phyloP scores from a whole-genome alignment of 2,797 vertebrate genomes.

The Apodemus agrarius region DNA sequence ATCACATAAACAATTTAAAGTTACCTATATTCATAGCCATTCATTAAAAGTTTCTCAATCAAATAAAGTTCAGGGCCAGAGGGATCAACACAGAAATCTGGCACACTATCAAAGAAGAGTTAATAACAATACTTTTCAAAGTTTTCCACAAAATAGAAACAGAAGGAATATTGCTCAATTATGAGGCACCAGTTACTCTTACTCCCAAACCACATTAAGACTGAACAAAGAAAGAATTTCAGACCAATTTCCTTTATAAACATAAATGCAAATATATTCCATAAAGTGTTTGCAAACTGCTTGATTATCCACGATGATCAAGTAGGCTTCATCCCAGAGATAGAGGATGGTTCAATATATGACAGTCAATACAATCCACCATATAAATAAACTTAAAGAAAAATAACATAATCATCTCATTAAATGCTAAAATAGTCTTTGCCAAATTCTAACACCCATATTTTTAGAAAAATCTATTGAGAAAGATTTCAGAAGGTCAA shows the following conservation, averaged over 20 bases:
- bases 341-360: neutral
- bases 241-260: neutral
- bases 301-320: neutral
- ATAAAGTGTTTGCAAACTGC: neutral
- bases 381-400: neutral
- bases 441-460: neutral
- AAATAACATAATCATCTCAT: neutral
- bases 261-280: neutral
- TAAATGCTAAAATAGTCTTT: neutral
- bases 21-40: neutral
- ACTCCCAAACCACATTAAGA: neutral
- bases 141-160: neutral
- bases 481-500: neutral
- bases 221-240: neutral
- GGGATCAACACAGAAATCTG: neutral
- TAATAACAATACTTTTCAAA: neutral
- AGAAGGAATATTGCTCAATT: neutral
- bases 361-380: neutral
- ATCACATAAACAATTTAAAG: neutral
- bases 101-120: neutral
- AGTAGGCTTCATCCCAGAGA: neutral
- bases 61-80: neutral
- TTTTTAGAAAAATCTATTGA: neutral
- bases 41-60: neutral
- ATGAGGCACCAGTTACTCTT: neutral